Evolutionary conservation across 2,888 invertebrate species (phyloP).

Genomic region (Phlogophora meticulosa): DNA sequence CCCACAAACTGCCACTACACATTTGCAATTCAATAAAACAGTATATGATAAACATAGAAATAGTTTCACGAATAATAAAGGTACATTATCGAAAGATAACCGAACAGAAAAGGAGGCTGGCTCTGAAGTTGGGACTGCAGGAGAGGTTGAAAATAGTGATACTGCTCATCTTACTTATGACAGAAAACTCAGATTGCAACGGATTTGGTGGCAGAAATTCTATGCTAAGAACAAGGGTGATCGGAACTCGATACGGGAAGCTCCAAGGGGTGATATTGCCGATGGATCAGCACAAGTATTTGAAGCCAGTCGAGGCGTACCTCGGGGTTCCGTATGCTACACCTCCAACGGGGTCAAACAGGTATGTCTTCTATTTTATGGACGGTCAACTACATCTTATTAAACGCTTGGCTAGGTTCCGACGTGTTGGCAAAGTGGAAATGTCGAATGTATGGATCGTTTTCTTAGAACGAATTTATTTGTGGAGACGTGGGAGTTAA

Average conservation of each 20-base stretch:
- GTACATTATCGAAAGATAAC: constrained; percentile 56
- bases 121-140: constrained; percentile 69
- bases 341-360: constrained; percentile 95
- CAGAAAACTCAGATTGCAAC: constrained; percentile 82
- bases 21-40: constrained; percentile 89
- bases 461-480: constrained; percentile 57
- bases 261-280: constrained; percentile 95
- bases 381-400: constrained; percentile 63
- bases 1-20: constrained; percentile 86
- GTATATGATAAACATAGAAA: constrained; percentile 74
- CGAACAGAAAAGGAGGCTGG: constrained; percentile 65
- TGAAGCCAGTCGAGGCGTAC: constrained; percentile 95
- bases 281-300: constrained; percentile 94
- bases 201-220: constrained; percentile 91
- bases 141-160: constrained; percentile 79
- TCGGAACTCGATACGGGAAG: constrained; percentile 96
- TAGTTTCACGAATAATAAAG: constrained; percentile 62
- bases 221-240: constrained; percentile 94
- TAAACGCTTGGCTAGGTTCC: constrained; percentile 59
- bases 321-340: constrained; percentile 97
- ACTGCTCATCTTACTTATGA: constrained; percentile 80
- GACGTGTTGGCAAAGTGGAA: constrained; percentile 59
- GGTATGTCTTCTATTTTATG: constrained; percentile 86
- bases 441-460: constrained; percentile 55
- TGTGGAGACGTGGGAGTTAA: constrained; percentile 32